Evolutionary conservation across 2,113 vertebrate species (phyloP).

Genomic region (Brevimyrus niger): DNA sequence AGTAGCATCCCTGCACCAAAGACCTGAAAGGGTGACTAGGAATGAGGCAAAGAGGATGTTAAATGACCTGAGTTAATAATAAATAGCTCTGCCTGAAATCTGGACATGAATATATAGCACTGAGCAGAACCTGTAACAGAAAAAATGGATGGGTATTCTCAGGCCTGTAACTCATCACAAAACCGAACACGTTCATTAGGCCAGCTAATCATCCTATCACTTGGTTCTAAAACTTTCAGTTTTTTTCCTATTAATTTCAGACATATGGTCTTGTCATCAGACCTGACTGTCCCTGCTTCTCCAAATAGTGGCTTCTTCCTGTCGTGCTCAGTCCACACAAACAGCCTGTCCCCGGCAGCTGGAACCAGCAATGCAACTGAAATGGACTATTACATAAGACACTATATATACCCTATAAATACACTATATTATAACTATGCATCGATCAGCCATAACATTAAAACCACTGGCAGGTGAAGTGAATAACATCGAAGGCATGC

Average conservation of each 20-base stretch:
- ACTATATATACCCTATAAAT: neutral
- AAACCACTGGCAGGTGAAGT: neutral
- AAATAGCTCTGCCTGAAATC: neutral
- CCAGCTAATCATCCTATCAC: neutral
- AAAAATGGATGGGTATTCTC: neutral
- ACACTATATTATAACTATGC: neutral
- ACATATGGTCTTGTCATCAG: neutral
- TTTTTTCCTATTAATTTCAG: neutral
- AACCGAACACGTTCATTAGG: neutral
- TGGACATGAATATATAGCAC: neutral
- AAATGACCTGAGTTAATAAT: neutral
- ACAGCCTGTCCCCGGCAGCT: neutral
- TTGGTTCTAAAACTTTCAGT: neutral
- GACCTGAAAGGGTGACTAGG: neutral
- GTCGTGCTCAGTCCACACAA: neutral
- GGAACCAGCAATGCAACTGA: neutral
- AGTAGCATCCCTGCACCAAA: neutral
- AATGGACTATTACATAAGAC: neutral
- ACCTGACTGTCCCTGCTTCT: neutral
- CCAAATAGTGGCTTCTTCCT: neutral
- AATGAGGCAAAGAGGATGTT: neutral
- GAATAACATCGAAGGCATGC: neutral
- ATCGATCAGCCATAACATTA: neutral
- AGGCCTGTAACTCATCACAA: neutral
- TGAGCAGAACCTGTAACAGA: neutral